Evolutionary conservation across 2,797 vertebrate species (phyloP), one percentile per base, ranked within the genome.

Genomic region (Yasuhikotakia modesta): DNA sequence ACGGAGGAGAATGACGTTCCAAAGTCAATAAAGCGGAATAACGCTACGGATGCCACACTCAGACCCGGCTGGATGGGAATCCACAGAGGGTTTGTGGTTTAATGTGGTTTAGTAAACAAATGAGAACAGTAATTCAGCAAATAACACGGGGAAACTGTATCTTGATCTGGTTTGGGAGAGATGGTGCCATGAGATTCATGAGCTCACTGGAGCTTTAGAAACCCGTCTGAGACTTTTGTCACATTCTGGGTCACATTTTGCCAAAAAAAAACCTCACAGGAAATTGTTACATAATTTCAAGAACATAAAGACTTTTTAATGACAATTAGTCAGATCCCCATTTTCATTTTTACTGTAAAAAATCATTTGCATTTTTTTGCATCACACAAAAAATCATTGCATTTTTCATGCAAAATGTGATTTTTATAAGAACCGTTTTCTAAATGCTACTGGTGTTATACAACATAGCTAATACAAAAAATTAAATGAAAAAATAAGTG

Each of bases 21-120:
- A 78, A 77, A 48, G 24, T 10, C 50, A 78, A 63, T 21, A 53
- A 70, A n/a, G 19, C n/a, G 16, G 4, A 21, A 50, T 53, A 30
- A 70, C 32, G 48, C 53, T 70, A 45, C 79, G 61, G 39, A n/a
- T 77, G 53, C 66, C 55, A 46, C 73, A 67, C 35, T 67, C 52
- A 0, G 30, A 58, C 64, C 5, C 45, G 35, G 68, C 75, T 77
- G 75, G 55, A 60, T 69, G 75, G 55, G 55, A 43, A n/a, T 69
- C 53, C 75, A 77, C 45, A 61, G 30, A 52, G 12, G 66, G 17
- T 50, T 8, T 61, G 52, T 1, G 19, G 72, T 74, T 46, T 74
- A 65, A 22, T 65, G 14, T 22, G 64, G 32, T 74, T 27, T 8
- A 55, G 32, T 3, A 48, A 55, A 17, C 53, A 50, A 43, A 43